Evolutionary conservation across 2,113 vertebrate species (phyloP).

Genomic region (Sisor rabdophorus): DNA sequence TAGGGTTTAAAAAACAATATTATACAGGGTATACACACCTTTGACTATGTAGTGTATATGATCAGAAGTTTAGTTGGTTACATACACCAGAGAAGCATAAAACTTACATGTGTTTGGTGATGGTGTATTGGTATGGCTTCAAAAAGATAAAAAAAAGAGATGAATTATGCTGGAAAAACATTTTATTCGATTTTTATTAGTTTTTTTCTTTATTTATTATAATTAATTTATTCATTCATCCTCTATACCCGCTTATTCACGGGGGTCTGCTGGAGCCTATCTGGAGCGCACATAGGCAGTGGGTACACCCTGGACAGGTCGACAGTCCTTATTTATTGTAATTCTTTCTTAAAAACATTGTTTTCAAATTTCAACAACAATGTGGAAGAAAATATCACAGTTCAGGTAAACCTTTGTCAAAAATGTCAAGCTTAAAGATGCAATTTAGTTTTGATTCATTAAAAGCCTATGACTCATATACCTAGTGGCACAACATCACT

Average conservation of each 20-base stretch:
- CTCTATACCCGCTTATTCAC: too few relatives aligned
- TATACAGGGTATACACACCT: not conserved
- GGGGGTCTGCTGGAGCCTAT: too few relatives aligned
- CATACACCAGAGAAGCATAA: not conserved
- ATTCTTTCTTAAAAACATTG: too few relatives aligned
- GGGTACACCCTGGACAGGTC: too few relatives aligned
- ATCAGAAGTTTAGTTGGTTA: not conserved
- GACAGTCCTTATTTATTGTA: too few relatives aligned
- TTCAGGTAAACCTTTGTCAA: not conserved
- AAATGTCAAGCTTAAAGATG: constrained; percentile 11
- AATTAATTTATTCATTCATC: too few relatives aligned
- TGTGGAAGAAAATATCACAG: not conserved
- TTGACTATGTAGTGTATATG: too few relatives aligned
- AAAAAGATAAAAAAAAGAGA: too few relatives aligned
- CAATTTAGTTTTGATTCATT: constrained; percentile 23
- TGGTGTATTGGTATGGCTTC: not conserved
- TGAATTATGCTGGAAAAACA: not conserved
- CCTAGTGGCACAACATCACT: constrained; percentile 7
- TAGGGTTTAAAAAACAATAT: not conserved
- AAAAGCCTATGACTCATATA: constrained; percentile 18
- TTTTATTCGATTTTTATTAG: too few relatives aligned
- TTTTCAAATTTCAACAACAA: not conserved
- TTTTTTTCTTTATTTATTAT: too few relatives aligned
- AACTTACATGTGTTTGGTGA: not conserved
- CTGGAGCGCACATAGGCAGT: too few relatives aligned